Evolutionary conservation across 2,888 invertebrate genomes (phyloP), one percentile per base, ranked within the genome.

Genomic region (Margaritifera margaritifera): DNA sequence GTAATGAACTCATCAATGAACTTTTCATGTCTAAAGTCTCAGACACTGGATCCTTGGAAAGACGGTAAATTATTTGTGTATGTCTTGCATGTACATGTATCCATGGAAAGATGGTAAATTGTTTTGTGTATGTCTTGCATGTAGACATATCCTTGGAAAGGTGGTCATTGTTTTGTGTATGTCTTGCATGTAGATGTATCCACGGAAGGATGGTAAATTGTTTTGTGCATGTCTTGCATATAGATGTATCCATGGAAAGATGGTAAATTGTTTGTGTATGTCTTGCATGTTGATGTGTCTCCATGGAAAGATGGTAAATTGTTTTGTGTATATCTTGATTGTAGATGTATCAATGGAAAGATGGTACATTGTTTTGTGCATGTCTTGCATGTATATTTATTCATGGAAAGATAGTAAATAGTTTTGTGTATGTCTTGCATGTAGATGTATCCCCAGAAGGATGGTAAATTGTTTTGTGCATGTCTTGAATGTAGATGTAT

Each of bases 1-100:
- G 78, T 55, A 85, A 83, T 64, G 78, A 80, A 19, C 72, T 85
- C 56, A 77, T 87, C 8, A 80, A 79, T 61, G 84, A 86, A 66
- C 75, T 87, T 66, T 87, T 87, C 74, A 74, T 74, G 56, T 75
- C 81, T 20, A 75, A 81, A 56, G 69, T 84, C 4, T 77, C 81
- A 1, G 74, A 83, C 0, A 82, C 82, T 20, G 84, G 85, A 4
- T 84, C 84, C 22, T 63, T 78, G 22, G 72, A 73, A 54, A 71
- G 71, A 68, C 71, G 77, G 77, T 77, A 62, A 58, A 22, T 27
- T 42, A 24, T 3, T 22, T 52, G 27, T 58, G n/a, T 24, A 22
- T 42, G 42, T 42, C 15, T 42, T 42, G 42, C 42, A 15, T 42
- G 3, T 42, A 15, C 11, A 42, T 42, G 42, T 15, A 42, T 42